These are phyloP conservation scores for Sitobion miscanthi DNA, from an alignment of 1,140 invertebrate species.

Conservation along the genomic window DNA sequence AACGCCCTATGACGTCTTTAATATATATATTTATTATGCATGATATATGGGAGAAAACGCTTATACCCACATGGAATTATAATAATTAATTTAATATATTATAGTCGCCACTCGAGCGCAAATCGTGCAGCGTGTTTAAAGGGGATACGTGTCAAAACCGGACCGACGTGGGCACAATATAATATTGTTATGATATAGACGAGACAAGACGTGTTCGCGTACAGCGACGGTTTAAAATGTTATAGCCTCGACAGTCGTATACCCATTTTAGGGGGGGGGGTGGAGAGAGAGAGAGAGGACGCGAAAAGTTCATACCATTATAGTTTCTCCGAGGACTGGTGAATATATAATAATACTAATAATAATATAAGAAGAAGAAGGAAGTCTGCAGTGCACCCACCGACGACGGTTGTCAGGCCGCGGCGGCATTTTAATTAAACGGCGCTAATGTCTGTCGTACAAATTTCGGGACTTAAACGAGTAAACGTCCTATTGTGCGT, in stretches of 20 bases:
- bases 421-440: conserved; percentile 42
- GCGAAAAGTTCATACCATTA: not conserved
- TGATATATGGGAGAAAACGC: not conserved
- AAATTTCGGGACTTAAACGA: conserved; percentile 45
- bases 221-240: not conserved
- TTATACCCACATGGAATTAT: not conserved
- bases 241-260: not conserved
- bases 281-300: no score
- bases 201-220: not conserved
- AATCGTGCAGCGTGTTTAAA: not conserved
- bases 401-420: not conserved
- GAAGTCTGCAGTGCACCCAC: not conserved
- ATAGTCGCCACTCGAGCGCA: not conserved
- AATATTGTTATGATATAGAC: not conserved
- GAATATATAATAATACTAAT: not conserved
- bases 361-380: not conserved
- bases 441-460: not conserved
- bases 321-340: not conserved
- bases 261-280: not conserved
- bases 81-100: conserved; percentile 20
- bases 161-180: not conserved
- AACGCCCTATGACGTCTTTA: not conserved
- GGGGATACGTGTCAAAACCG: not conserved
- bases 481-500: conserved; percentile 22
- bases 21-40: not conserved